Evolutionary conservation across 1,140 invertebrate genomes (phyloP).

Genomic region (Caenorhabditis latens): DNA sequence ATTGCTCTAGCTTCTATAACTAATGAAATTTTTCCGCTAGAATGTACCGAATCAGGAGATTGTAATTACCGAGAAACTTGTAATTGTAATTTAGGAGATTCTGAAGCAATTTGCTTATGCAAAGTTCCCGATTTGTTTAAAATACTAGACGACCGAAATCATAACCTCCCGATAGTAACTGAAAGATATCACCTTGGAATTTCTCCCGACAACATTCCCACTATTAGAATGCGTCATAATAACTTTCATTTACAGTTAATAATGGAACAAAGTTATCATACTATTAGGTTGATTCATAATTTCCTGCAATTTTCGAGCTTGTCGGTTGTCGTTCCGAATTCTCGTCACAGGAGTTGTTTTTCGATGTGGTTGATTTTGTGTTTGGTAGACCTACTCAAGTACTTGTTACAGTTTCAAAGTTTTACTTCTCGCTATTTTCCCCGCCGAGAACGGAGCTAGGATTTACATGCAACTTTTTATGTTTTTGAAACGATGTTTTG

Average conservation of each 20-base stretch:
- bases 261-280: neutral
- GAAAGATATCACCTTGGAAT: neutral
- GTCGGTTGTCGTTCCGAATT: too few relatives aligned
- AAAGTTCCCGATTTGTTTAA: neutral
- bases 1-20: neutral
- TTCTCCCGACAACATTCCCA: neutral
- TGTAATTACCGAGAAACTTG: neutral
- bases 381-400: too few relatives aligned
- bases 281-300: too few relatives aligned
- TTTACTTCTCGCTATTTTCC: too few relatives aligned
- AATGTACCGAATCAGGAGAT: neutral
- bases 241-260: neutral
- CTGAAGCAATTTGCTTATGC: neutral
- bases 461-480: too few relatives aligned
- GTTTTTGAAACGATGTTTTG: too few relatives aligned
- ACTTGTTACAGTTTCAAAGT: too few relatives aligned
- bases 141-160: neutral
- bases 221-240: neutral
- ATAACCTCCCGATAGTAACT: neutral
- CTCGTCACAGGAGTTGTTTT: too few relatives aligned
- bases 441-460: too few relatives aligned
- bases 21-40: neutral
- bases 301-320: too few relatives aligned
- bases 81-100: neutral
- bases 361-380: too few relatives aligned